Base-by-base conservation (phyloP, 2,888 invertebrate genomes). In the Ectemnius continuus region DNA sequence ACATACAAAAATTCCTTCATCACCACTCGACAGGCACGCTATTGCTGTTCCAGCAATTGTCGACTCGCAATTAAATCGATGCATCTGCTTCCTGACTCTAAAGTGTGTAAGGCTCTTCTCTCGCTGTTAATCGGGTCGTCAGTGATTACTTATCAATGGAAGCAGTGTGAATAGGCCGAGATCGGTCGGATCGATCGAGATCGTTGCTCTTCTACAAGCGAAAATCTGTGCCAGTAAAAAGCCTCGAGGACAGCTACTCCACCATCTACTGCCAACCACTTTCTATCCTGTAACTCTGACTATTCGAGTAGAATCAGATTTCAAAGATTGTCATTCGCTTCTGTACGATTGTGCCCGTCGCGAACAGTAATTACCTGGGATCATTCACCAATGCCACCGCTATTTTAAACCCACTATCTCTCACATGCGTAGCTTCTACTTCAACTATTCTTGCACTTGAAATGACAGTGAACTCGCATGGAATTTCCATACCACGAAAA, bases 301-400 rank as follows among this genome's bases (percentile, higher is more conserved):
- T 64, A 71, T 61, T 61, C 56, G 58, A 52, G 66, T 72, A 70
- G 6, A 72, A 52, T n/a, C 28, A 65, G 61, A 69, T 47, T 46
- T 11, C 36, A 16, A 48, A 65, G 75, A 77, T 72, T 58, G 60
- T 70, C 73, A 83, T 71, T 11, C 73, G 26, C 26, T 59, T 64
- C 61, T 79, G 75, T 59, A 58, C 68, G 63, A 52, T 72, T 52
- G 67, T 66, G 59, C 77, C 58, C 73, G 63, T 71, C 66, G 56
- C 59, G 65, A 61, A 48, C 60, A 14, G 57, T 76, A 79, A 23
- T 82, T 79, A 80, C 71, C 71, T 36, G 8, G 67, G 61, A 61
- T 73, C 79, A 85, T 85, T 82, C 82, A 79, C 81, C 77, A 61
- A 67, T 45, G 62, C 71, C 48, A 58, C 46, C 59, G 56, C 64